A percentile compares a stretch with the other conserved stretches of the same genome.
Evolutionary conservation across 2,113 vertebrate species (phyloP).

Genomic region (Puntigrus tetrazona): DNA sequence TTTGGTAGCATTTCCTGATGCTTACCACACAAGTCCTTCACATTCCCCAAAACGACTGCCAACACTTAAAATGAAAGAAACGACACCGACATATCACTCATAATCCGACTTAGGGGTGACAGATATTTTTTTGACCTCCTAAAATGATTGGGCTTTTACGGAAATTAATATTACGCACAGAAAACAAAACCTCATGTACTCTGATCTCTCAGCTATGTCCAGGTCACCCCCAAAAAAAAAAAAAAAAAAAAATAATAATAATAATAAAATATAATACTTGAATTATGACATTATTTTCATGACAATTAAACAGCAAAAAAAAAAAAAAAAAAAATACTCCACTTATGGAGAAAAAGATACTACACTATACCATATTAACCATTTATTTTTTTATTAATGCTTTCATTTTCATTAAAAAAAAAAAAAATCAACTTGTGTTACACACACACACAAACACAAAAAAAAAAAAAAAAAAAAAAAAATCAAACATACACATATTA

Average conservation of each 20-base stretch:
- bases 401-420: no score
- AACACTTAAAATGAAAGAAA: not conserved
- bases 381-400: no score
- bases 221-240: not conserved
- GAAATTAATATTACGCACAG: not conserved
- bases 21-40: constrained; percentile 9
- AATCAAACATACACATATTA: not conserved
- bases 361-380: no score
- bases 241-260: no score
- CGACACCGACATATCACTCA: not conserved
- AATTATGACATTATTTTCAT: not conserved
- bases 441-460: no score
- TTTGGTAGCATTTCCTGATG: constrained; percentile 57
- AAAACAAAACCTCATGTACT: not conserved
- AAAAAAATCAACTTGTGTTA: no score
- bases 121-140: not conserved
- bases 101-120: not conserved
- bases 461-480: no score
- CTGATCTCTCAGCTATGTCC: not conserved
- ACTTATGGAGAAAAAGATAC: no score
- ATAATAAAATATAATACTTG: no score
- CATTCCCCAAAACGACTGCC: not conserved
- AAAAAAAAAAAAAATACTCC: no score
- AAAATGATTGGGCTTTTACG: not conserved
- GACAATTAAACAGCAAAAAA: not conserved